A percentile compares a stretch with the other conserved stretches of the same genome.
These are phyloP conservation scores for Saimiri boliviensis DNA, from an alignment of 2,113 vertebrate species.

Conservation along the genomic window DNA sequence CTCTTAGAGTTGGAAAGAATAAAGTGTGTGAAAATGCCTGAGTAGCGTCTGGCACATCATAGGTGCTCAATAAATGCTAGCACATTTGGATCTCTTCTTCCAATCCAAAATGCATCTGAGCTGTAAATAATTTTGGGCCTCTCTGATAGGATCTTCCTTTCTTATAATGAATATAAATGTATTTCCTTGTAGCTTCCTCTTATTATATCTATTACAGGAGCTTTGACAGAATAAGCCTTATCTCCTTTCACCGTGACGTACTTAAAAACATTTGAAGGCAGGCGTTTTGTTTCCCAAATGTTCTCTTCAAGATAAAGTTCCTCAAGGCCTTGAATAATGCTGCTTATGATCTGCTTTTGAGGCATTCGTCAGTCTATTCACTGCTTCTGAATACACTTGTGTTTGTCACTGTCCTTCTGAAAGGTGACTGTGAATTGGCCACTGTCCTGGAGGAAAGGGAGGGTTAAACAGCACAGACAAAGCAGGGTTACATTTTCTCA, in stretches of 20 bases:
- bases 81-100: neutral
- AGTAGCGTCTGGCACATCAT: neutral
- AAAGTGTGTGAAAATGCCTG: neutral
- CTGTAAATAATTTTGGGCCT: neutral
- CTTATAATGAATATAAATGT: neutral
- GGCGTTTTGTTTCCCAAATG: neutral
- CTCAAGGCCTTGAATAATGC: neutral
- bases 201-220: neutral
- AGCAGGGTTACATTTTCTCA: neutral
- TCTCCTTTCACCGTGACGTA: neutral
- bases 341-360: neutral
- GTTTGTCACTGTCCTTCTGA: neutral
- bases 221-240: neutral
- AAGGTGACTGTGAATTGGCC: neutral
- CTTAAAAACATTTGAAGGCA: neutral
- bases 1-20: neutral
- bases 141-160: neutral
- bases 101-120: neutral
- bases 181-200: neutral
- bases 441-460: too few species aligned
- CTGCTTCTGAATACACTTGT: neutral
- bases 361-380: neutral
- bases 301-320: neutral
- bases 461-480: neutral
- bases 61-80: neutral